Base-by-base conservation (phyloP, 1,140 invertebrate species). In the Harlomillsia oculata region DNA sequence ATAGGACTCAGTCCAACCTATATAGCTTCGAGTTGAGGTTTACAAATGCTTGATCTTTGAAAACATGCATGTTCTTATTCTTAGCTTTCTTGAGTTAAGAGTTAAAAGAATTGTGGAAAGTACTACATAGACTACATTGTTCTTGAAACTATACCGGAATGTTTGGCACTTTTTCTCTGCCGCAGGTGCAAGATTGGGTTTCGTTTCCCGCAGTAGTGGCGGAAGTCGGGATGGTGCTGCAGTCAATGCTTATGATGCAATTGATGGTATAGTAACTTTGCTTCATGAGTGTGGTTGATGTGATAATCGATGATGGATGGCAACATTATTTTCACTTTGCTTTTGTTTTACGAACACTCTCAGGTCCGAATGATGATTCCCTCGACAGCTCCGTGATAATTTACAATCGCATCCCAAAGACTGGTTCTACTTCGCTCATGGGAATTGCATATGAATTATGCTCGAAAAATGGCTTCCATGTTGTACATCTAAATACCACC, bases 391-490 rank as follows among this genome's bases (percentile, higher is more conserved):
- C 82, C 46, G 78, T 96, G 28, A 78, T 97, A 32, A 87, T 97
- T 62, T 97, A 96, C 72, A 97, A 98, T 72, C 79, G 94, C 69
- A 91, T 98, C 30, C 96, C 96, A 16, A 99, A 99, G 75, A 98
- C 95, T n/a, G 96, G 87, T 5, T 97, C 94, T 5, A 99, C 96
- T 3, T 97, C 92, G 71, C 93, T 99, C 70, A 90, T 97, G 50
- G 94, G 94, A 63, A 82, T 99, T 52, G 91, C 89, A 3, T 99
- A 99, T 72, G 94, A 97, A 75, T 74, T 98, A 18, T 97, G 92
- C 71, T 84, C 86, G 67, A 80, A 76, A 58, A 97, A 98, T 75
- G 82, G 83, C 64, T 98, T 91, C 72, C 83, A 89, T 74, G 87
- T 91, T n/a, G 74, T 98, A 60, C 95, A 98, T 76, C 83, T 99